A percentile compares a stretch with the other conserved stretches of the same genome.
phyloP scores from a whole-genome alignment of 2,888 invertebrate genomes.

The Embidobia sp. region DNA sequence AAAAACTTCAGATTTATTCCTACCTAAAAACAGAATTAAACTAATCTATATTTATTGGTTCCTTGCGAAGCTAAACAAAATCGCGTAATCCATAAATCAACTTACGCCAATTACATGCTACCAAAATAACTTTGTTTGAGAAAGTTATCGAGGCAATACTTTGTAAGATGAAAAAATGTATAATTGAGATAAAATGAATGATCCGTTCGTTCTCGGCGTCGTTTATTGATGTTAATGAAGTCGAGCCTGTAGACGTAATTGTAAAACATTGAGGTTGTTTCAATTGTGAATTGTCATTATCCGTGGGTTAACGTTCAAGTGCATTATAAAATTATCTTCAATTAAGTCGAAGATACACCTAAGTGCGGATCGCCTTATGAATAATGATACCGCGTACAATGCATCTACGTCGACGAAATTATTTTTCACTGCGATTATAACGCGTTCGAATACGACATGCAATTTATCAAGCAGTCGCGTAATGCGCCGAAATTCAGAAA shows the following conservation, averaged over 20 bases:
- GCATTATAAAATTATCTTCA: conserved; percentile 45
- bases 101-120: conserved; percentile 38
- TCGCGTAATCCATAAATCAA: conserved; percentile 36
- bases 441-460: conserved; percentile 24
- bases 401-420: conserved; percentile 30
- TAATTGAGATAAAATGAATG: conserved; percentile 30
- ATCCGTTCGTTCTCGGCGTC: neutral
- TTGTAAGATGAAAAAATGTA: conserved; percentile 29
- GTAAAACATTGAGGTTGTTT: conserved; percentile 33
- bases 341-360: conserved; percentile 29
- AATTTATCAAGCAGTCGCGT: conserved; percentile 18
- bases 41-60: conserved; percentile 45
- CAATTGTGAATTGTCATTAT: conserved; percentile 30
- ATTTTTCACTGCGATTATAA: conserved; percentile 34
- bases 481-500: neutral
- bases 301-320: conserved; percentile 22
- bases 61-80: conserved; percentile 27
- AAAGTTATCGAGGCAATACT: conserved; percentile 27
- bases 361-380: conserved; percentile 15
- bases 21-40: too few species aligned
- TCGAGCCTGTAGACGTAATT: conserved; percentile 19
- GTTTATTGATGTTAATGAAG: conserved; percentile 36
- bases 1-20: too few species aligned
- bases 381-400: conserved; percentile 29
- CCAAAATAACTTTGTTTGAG: conserved; percentile 37